Conservation (phyloP, 1,140 invertebrate genomes). For the Steinernema khuongi region DNA sequence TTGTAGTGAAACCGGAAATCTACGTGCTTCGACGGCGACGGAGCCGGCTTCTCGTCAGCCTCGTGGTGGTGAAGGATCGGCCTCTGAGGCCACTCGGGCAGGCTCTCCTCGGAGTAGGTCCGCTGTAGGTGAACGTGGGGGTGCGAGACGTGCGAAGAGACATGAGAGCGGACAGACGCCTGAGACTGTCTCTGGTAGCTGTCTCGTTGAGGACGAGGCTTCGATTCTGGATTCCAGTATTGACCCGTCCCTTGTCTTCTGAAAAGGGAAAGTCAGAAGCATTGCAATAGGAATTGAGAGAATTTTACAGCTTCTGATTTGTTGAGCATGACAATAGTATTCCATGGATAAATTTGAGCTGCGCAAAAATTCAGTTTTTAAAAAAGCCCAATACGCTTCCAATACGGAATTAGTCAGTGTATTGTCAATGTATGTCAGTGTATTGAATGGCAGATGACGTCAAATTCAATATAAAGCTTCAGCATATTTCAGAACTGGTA, state of each 20-base stretch:
- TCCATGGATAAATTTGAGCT: too few relatives aligned
- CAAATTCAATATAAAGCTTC: too few relatives aligned
- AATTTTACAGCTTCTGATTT: too few relatives aligned
- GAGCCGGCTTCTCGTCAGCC: neutral
- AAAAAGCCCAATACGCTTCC: too few relatives aligned
- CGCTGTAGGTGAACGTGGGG: neutral
- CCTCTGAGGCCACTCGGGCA: neutral
- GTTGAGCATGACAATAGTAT: too few relatives aligned
- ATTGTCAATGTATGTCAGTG: too few relatives aligned
- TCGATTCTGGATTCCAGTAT: slow-evolving; percentile 4
- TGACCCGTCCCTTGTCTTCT: neutral
- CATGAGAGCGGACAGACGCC: neutral
- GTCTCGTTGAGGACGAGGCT: neutral
- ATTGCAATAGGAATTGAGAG: too few relatives aligned
- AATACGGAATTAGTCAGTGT: too few relatives aligned
- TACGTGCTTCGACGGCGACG: neutral
- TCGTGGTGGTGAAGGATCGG: slow-evolving; percentile 6
- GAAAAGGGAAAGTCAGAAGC: too few relatives aligned
- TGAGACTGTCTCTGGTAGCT: neutral
- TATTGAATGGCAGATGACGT: too few relatives aligned
- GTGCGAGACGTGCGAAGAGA: neutral
- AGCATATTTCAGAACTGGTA: too few relatives aligned
- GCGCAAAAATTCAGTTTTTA: too few relatives aligned
- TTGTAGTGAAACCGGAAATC: neutral
- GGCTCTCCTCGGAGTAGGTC: slow-evolving; percentile 9